Conservation (phyloP, 2,113 vertebrate species). For the Cathartes aura region DNA sequence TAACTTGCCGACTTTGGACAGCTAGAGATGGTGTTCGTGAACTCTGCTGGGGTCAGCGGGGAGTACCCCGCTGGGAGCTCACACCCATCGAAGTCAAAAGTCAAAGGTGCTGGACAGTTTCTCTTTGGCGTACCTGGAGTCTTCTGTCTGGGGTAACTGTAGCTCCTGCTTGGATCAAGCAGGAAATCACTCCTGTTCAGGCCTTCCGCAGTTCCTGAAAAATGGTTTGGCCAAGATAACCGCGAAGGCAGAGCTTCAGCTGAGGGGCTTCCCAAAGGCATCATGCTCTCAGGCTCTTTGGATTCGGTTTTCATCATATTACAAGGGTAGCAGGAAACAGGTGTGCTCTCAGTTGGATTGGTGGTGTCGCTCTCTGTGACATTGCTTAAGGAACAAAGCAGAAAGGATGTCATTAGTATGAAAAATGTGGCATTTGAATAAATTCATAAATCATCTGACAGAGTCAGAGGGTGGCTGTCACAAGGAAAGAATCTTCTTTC, state of each 20-base stretch:
- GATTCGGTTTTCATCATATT: constrained; percentile 76
- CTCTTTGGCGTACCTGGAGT: constrained; percentile 86
- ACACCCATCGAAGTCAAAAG: constrained; percentile 80
- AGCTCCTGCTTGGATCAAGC: constrained; percentile 86
- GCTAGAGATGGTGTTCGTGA: constrained; percentile 56
- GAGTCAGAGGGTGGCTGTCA: background rate
- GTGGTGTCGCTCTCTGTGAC: constrained; percentile 78
- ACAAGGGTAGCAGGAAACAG: constrained; percentile 88
- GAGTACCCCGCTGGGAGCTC: constrained; percentile 57
- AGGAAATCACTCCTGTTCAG: constrained; percentile 82
- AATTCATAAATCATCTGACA: constrained; percentile 1
- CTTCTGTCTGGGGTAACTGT: constrained; percentile 95
- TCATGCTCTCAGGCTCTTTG: constrained; percentile 70
- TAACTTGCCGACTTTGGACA: constrained; percentile 92
- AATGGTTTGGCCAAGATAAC: constrained; percentile 94
- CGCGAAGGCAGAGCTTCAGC: constrained; percentile 80
- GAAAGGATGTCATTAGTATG: constrained; percentile 22
- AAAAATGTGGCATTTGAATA: background rate
- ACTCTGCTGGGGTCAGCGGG: constrained; percentile 60
- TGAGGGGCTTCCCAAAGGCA: constrained; percentile 75
- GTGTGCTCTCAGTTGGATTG: constrained; percentile 77
- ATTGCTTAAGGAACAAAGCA: constrained; percentile 75
- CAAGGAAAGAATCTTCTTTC: constrained; percentile 4
- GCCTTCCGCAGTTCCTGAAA: constrained; percentile 80
- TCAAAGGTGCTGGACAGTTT: constrained; percentile 85